Percentiles rank a stretch among this genome's conserved stretches.
Conservation (phyloP, 1,140 invertebrate genomes). For the Battus philenor region DNA sequence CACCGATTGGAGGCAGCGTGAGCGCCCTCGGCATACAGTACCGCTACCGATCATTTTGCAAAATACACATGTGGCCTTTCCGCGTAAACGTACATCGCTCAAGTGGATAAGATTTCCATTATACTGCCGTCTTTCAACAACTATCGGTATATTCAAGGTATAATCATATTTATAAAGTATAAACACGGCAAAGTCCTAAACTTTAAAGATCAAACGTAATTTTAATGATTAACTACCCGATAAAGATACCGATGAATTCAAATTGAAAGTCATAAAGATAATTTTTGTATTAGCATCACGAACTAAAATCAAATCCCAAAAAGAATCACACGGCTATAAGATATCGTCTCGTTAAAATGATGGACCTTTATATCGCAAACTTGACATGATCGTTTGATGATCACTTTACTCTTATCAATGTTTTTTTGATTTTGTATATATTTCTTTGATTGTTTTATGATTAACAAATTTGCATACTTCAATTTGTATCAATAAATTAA, state of each 20-base stretch:
- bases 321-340: constrained; percentile 1
- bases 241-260: constrained; percentile 5
- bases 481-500: too few relatives aligned
- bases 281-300: constrained; percentile 5
- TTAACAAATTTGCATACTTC: too few relatives aligned
- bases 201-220: too few relatives aligned
- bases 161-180: too few relatives aligned
- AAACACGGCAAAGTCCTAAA: too few relatives aligned
- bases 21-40: constrained; percentile 7
- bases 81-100: too few relatives aligned
- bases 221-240: constrained; percentile 7
- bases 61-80: constrained; percentile 5
- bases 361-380: constrained; percentile 11
- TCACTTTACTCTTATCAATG: constrained; percentile 10
- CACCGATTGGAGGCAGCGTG: constrained; percentile 5
- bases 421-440: too few relatives aligned
- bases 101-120: too few relatives aligned
- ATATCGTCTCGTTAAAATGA: constrained; percentile 15
- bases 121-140: too few relatives aligned
- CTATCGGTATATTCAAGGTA: too few relatives aligned
- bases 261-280: constrained; percentile 12
- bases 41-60: constrained; percentile 16
- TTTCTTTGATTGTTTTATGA: too few relatives aligned
- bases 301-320: constrained; percentile 7
- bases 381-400: constrained; percentile 15